Conservation (phyloP, 2,113 vertebrate species). For the Anseranas semipalmata region DNA sequence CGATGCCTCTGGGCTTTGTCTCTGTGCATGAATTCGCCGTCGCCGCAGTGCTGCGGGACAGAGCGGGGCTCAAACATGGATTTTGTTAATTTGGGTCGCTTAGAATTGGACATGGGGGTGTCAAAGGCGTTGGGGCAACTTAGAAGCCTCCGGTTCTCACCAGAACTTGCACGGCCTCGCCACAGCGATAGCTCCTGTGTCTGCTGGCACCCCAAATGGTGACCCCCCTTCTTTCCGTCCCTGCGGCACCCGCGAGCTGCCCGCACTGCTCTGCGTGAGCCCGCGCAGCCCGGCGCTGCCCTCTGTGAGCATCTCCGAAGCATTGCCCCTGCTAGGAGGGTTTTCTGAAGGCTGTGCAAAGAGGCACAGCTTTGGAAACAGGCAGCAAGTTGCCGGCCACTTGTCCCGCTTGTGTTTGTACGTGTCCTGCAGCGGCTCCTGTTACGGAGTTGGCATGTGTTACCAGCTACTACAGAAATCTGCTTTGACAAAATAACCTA, state of each 20-base stretch:
- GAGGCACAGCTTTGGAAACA: background rate
- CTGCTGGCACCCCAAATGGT: background rate
- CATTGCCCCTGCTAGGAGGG: rapidly evolving
- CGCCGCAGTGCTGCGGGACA: no score
- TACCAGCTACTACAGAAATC: background rate
- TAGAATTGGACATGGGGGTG: background rate
- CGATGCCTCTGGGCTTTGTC: no score
- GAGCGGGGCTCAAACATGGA: background rate
- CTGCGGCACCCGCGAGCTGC: no score
- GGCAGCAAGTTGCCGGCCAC: background rate
- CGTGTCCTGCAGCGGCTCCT: background rate
- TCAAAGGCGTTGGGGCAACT: background rate
- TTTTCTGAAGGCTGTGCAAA: background rate
- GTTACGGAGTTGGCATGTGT: background rate
- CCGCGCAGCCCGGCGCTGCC: background rate
- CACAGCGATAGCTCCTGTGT: background rate
- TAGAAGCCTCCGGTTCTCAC: background rate
- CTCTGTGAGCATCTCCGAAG: rapidly evolving
- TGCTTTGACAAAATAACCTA: background rate
- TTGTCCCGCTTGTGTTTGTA: background rate
- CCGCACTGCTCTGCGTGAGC: background rate
- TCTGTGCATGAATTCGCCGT: no score
- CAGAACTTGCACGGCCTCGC: background rate
- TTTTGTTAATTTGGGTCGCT: background rate
- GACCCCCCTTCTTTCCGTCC: no score